Conservation (phyloP, 2,797 vertebrate genomes). For the Acrossocheilus wenchowensis region DNA sequence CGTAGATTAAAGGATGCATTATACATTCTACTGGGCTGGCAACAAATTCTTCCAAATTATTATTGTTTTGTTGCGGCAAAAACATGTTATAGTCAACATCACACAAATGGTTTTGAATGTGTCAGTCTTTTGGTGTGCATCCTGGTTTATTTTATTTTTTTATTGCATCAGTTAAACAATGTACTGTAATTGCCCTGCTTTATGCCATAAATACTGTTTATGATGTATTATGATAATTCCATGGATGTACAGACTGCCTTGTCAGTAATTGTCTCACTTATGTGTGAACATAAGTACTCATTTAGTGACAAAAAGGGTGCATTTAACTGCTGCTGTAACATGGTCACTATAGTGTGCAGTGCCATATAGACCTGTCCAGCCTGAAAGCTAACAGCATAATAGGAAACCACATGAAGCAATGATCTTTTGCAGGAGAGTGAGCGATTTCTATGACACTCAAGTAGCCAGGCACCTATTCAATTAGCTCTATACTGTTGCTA, state of each 20-base stretch:
- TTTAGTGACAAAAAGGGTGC: constrained; percentile 35
- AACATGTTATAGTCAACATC: constrained; percentile 53
- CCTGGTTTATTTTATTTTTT: constrained; percentile 52
- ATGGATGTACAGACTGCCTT: constrained; percentile 53
- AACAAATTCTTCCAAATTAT: constrained; percentile 53
- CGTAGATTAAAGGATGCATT: constrained; percentile 49
- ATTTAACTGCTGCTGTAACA: constrained; percentile 45
- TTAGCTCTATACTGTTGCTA: constrained; percentile 52
- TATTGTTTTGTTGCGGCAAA: constrained; percentile 51
- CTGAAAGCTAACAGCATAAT: constrained; percentile 29
- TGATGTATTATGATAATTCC: constrained; percentile 51
- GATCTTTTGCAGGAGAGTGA: constrained; percentile 42
- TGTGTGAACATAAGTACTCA: constrained; percentile 64
- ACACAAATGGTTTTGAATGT: constrained; percentile 51
- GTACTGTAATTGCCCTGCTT: constrained; percentile 65
- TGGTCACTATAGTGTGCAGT: constrained; percentile 8
- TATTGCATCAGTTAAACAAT: constrained; percentile 61
- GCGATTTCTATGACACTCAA: constrained; percentile 37
- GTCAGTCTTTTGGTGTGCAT: constrained; percentile 51
- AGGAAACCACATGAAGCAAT: constrained; percentile 35
- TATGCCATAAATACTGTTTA: constrained; percentile 61
- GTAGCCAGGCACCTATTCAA: constrained; percentile 49
- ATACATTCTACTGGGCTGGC: constrained; percentile 41
- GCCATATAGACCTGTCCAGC: constrained; percentile 23
- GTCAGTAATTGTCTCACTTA: constrained; percentile 63